These are phyloP conservation scores for Epizoanthus rinbou DNA, from an alignment of 92 coral and sea anemone species.

Conservation along the genomic window DNA sequence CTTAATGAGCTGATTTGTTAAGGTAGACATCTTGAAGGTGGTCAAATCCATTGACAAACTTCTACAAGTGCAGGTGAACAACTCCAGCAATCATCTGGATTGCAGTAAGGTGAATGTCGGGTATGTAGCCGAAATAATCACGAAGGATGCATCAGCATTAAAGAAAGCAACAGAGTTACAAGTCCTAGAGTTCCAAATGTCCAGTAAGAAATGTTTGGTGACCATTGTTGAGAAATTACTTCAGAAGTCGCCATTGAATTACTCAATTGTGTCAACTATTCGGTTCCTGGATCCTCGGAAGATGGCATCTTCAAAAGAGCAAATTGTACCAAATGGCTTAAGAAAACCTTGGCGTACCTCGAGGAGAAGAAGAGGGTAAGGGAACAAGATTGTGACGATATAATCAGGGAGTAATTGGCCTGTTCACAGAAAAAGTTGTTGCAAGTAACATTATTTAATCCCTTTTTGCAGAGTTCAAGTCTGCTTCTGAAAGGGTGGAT, in stretches of 20 bases:
- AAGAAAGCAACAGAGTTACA: slow-evolving; percentile 29
- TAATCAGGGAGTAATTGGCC: slow-evolving; percentile 33
- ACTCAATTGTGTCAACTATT: slow-evolving; percentile 27
- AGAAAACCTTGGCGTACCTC: neutral
- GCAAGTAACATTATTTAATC: slow-evolving; percentile 10
- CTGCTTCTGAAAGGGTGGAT: slow-evolving; percentile 21
- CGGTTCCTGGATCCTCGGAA: slow-evolving; percentile 33
- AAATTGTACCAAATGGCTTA: slow-evolving; percentile 6
- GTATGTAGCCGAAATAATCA: neutral
- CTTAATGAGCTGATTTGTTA: slow-evolving; percentile 26
- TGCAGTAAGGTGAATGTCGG: slow-evolving; percentile 23
- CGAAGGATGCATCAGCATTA: slow-evolving; percentile 22
- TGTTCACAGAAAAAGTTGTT: slow-evolving; percentile 1
- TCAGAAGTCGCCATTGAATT: no score
- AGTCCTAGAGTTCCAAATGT: slow-evolving; percentile 25
- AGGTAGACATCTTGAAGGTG: no score
- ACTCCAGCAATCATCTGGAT: slow-evolving; percentile 28
- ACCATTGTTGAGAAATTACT: slow-evolving; percentile 31
- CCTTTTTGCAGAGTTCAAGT: slow-evolving; percentile 22
- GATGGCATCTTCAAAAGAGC: slow-evolving; percentile 2
- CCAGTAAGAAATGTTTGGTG: slow-evolving; percentile 26
- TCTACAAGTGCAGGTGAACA: slow-evolving; percentile 28
- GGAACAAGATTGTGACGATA: slow-evolving; percentile 32
- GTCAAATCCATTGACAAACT: slow-evolving; percentile 18
- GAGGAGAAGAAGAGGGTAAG: slow-evolving; percentile 34